phyloP scores from a whole-genome alignment of 2,888 invertebrate species.

The Erebia epiphron region DNA sequence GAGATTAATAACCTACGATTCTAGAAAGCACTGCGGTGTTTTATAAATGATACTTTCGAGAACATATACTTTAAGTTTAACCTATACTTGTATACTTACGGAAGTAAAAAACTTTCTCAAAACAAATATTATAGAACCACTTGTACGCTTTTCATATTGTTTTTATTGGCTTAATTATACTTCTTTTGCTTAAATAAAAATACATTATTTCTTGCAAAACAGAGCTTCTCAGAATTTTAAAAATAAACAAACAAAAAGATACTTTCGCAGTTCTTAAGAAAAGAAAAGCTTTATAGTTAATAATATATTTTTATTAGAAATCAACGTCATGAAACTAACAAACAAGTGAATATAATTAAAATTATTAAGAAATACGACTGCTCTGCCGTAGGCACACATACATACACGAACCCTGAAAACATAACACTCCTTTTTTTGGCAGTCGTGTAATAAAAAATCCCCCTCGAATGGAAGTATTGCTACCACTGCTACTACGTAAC shows the following conservation, averaged over 20 bases:
- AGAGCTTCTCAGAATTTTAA: neutral
- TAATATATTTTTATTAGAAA: neutral
- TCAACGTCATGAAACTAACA: neutral
- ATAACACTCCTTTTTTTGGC: too few relatives aligned
- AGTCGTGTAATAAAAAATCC: too few relatives aligned
- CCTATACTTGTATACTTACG: neutral
- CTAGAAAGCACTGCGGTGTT: slow-evolving; percentile 21
- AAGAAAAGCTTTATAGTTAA: neutral
- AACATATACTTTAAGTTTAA: slow-evolving; percentile 23
- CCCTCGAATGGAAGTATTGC: too few relatives aligned
- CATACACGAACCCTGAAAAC: too few relatives aligned
- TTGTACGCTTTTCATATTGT: neutral
- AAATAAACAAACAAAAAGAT: neutral
- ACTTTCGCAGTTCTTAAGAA: neutral
- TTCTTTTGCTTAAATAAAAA: neutral
- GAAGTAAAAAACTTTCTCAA: neutral
- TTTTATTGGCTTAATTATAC: neutral
- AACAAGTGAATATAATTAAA: too few relatives aligned
- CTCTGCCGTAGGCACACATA: too few relatives aligned
- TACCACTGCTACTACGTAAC: too few relatives aligned
- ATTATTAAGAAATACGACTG: too few relatives aligned
- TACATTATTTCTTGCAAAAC: neutral
- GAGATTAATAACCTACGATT: slow-evolving; percentile 26
- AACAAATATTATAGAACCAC: neutral
- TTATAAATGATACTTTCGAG: slow-evolving; percentile 27